Conservation (phyloP, 2,113 vertebrate genomes). For the Ellobius talpinus region DNA sequence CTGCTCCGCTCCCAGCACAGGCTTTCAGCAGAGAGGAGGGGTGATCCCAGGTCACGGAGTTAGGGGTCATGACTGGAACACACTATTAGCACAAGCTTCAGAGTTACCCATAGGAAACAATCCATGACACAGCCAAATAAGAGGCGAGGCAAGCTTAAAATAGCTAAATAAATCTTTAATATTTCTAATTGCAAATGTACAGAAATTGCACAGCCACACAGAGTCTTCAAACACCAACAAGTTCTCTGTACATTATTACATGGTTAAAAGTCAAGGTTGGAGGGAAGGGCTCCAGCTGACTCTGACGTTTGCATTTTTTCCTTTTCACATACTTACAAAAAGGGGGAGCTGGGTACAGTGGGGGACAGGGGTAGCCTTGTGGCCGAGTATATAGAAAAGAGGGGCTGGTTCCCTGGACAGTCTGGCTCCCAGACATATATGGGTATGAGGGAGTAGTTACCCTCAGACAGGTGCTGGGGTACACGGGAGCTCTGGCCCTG, state of each 20-base stretch:
- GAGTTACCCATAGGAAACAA: neutral
- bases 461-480: neutral
- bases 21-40: neutral
- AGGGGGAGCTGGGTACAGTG: conserved; percentile 52
- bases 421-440: conserved; percentile 84
- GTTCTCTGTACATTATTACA: conserved; percentile 99
- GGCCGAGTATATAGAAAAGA: conserved; percentile 95
- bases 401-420: conserved; percentile 91
- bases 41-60: too few relatives aligned
- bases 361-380: conserved; percentile 64
- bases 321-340: conserved; percentile 98
- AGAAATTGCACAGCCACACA: conserved; percentile 99
- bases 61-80: neutral
- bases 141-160: conserved; percentile 89
- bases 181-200: conserved; percentile 99
- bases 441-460: neutral
- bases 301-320: conserved; percentile 83
- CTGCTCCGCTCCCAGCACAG: neutral
- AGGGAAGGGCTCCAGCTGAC: conserved; percentile 91
- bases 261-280: conserved; percentile 89
- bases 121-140: conserved; percentile 48
- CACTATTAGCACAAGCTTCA: too few relatives aligned
- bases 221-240: conserved; percentile 93
- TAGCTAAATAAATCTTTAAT: conserved; percentile 99
- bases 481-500: conserved; percentile 34